Percentiles rank a stretch among this genome's conserved stretches.
Conservation (phyloP, 2,797 vertebrate genomes). For the Carcharodon carcharias region DNA sequence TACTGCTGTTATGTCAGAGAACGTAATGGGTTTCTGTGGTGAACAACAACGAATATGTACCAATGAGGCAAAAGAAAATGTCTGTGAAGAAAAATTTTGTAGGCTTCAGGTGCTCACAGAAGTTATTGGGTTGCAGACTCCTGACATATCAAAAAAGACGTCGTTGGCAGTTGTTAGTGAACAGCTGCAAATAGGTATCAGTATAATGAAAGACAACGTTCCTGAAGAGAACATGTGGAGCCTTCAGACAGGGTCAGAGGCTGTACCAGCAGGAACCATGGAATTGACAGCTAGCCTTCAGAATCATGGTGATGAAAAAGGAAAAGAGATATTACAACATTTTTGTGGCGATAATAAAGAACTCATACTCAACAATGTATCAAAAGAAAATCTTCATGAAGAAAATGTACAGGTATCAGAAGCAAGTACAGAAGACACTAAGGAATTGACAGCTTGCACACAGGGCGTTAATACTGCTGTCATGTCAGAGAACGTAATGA, state of each 20-base stretch:
- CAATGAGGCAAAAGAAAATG: not conserved
- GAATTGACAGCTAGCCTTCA: not conserved
- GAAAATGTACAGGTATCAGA: not conserved
- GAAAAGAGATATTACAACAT: not conserved
- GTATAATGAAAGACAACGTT: not conserved
- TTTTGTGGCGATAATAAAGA: not conserved
- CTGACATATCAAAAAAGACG: not conserved
- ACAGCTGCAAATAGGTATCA: not conserved
- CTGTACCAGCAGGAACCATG: not conserved
- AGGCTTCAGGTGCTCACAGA: too few species aligned
- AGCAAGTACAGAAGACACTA: not conserved
- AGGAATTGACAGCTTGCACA: not conserved
- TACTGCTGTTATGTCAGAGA: not conserved
- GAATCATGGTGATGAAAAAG: not conserved
- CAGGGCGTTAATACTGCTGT: too few species aligned
- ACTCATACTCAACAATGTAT: not conserved
- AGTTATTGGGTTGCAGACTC: not conserved
- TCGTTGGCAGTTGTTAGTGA: not conserved
- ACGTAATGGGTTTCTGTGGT: not conserved
- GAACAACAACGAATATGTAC: not conserved
- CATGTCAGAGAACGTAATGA: not conserved
- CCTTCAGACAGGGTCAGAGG: not conserved
- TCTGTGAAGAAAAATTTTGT: not conserved
- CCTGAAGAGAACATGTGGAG: not conserved
- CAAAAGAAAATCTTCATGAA: not conserved